Evolutionary conservation across 1,140 invertebrate species (phyloP), one percentile per base, ranked within the genome.

Genomic region (Homalodisca vitripennis): DNA sequence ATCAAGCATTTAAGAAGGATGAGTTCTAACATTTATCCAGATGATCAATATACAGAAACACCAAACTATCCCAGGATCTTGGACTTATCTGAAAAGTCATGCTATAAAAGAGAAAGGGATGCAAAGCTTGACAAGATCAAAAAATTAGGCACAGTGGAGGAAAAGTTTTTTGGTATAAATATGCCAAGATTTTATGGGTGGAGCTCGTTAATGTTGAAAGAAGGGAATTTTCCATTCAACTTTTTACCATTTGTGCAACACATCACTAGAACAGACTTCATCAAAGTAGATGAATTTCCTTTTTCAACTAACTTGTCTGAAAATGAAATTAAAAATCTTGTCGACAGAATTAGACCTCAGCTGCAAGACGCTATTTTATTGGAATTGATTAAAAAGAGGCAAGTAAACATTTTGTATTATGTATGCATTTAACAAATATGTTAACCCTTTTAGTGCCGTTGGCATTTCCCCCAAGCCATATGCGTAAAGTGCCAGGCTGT

Each of bases 101-200:
- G 41, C 1, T 34, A 63, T 3, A 69, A 60, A 55, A 70, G 73
- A 55, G 57, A 69, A 30, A 68, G 66, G 32, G 17, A 66, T 46
- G 20, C 14, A 1, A 57, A 69, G 27, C 31, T 53, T 51, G 69
- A 74, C n/a, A 74, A 67, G 73, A 85, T 93, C 26, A 84, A 85
- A 74, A 76, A 80, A 6, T 72, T 91, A 41, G 81, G 86, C 55
- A 92, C 90, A 0, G 84, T 92, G 0, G 92, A 94, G 79, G 90
- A 93, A 80, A 95, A 95, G 78, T 81, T 91, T 66, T 86, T 92
- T 53, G 89, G 89, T 75, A 67, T 92, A 2, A 93, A 92, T 77
- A 88, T 94, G 85, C 88, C 89, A 3, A 83, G 84, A 60, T 92
- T 89, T 77, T 94, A 92, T 78, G 91, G 92, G 6, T 94, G 85